These are phyloP conservation scores for Bufo gargarizans DNA, from an alignment of 2,113 vertebrate genomes.

Conservation along the genomic window DNA sequence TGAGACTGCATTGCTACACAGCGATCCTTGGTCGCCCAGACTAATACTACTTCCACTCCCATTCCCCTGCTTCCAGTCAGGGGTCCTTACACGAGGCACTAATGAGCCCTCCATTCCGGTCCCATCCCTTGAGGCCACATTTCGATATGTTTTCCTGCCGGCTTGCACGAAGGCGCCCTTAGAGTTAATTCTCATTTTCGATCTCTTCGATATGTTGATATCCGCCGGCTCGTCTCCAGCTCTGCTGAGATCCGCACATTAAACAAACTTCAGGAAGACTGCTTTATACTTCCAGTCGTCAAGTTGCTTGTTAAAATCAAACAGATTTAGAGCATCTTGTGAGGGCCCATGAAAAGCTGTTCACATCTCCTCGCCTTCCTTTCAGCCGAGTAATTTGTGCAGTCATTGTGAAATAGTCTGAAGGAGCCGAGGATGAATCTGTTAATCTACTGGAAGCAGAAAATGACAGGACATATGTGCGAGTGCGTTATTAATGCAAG, in stretches of 20 bases:
- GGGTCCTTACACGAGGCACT: too few relatives aligned
- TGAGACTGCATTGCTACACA: too few relatives aligned
- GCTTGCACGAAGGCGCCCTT: background rate
- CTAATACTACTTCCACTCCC: too few relatives aligned
- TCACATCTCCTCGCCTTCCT: constrained; percentile 56
- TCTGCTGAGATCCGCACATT: constrained; percentile 26
- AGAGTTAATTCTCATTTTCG: background rate
- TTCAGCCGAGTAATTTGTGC: constrained; percentile 62
- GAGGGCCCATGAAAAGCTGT: constrained; percentile 59
- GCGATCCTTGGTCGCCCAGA: too few relatives aligned
- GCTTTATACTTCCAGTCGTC: constrained; percentile 58
- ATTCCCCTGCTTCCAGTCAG: too few relatives aligned
- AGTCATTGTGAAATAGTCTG: constrained; percentile 56
- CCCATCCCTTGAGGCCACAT: too few relatives aligned
- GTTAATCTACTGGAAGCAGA: constrained; percentile 66
- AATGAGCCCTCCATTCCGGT: too few relatives aligned
- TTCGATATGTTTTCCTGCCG: background rate
- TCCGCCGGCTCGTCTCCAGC: background rate
- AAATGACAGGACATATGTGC: constrained; percentile 64
- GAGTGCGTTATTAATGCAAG: constrained; percentile 56
- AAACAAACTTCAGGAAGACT: constrained; percentile 52
- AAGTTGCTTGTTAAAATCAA: constrained; percentile 59
- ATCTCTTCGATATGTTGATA: background rate
- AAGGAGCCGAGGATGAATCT: constrained; percentile 62
- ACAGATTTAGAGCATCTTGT: constrained; percentile 59